Base-by-base conservation (phyloP, 2,797 vertebrate genomes). In the Pterois miles region DNA sequence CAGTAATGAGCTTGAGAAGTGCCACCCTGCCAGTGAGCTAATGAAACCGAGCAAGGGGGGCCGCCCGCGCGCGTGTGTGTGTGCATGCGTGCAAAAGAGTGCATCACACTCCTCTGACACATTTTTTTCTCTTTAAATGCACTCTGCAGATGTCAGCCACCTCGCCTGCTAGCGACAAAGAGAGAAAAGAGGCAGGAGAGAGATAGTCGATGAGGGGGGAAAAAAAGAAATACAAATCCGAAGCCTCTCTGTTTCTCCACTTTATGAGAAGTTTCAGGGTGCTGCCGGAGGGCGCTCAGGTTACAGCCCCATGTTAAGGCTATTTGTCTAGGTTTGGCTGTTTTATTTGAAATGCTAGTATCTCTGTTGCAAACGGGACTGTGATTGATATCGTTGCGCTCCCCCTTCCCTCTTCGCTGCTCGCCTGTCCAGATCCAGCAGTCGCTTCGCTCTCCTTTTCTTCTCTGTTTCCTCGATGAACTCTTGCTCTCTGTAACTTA, bases 1-100 rank as follows among this genome's bases (percentile, higher is more conserved):
- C 97, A 94, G 97, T 99, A 99, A 99, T 99, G 98, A 99, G 98
- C 97, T 97, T 98, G 96, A 97, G 97, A 97, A 96, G 97, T 97
- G 97, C 98, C 98, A 97, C 97, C 98, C 98, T 98, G 97, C 97
- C 97, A 98, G 97, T 97, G 97, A 98, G 97, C 97, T 99, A 98
- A 98, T 98, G 97, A 98, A 99, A 97, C 97, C 93, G 95, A 97
- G 96, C 95, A 93, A 89, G 91, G 90, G 89, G 88, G 90, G 89
- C 78, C 74, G 77, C 25, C 38, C 56, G 75, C 14, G 64, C 71
- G 84, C 58, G 75, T 67, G 84, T 73, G 84, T 78, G 86, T 67
- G 81, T 82, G 89, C 58, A 43, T 85, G 87, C 48, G 75, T 84
- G 89, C 82, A 83, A 82, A 82, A 82, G 86, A 86, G 94, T 94